phyloP scores from a whole-genome alignment of 2,797 vertebrate species.

The Dermochelys coriacea region DNA sequence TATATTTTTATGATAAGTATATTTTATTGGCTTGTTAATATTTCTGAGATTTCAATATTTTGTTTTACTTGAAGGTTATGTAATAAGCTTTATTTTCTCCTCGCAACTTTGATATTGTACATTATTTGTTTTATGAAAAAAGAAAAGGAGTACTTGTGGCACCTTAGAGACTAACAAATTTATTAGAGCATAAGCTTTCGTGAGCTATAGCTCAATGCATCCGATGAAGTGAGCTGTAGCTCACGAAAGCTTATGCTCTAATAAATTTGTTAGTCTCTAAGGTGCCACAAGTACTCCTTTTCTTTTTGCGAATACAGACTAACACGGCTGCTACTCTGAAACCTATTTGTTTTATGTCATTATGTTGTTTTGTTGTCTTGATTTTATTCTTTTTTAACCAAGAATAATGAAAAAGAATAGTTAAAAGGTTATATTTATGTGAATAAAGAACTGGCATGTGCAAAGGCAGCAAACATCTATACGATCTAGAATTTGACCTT shows the following conservation, averaged over 20 bases:
- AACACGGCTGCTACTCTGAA: no score
- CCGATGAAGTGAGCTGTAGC: no score
- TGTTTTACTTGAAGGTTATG: background rate
- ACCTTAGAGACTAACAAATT: no score
- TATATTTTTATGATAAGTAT: slow-evolving; percentile 11
- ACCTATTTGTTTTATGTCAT: background rate
- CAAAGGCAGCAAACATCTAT: background rate
- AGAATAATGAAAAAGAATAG: background rate
- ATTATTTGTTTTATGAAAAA: background rate
- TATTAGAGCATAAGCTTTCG: no score
- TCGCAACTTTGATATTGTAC: background rate
- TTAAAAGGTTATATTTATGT: background rate
- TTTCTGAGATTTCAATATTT: background rate
- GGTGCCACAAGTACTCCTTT: no score
- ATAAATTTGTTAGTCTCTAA: no score
- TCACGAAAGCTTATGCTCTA: no score
- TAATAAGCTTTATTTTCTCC: background rate
- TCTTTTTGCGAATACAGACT: no score
- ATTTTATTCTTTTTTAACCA: background rate
- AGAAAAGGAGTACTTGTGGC: no score
- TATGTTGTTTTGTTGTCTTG: background rate
- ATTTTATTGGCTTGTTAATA: background rate
- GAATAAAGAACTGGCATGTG: background rate
- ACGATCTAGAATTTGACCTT: slow-evolving; percentile 15
- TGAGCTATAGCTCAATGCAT: no score